Conservation (phyloP, 2,888 invertebrate species). For the Cacoxenus indagator region DNA sequence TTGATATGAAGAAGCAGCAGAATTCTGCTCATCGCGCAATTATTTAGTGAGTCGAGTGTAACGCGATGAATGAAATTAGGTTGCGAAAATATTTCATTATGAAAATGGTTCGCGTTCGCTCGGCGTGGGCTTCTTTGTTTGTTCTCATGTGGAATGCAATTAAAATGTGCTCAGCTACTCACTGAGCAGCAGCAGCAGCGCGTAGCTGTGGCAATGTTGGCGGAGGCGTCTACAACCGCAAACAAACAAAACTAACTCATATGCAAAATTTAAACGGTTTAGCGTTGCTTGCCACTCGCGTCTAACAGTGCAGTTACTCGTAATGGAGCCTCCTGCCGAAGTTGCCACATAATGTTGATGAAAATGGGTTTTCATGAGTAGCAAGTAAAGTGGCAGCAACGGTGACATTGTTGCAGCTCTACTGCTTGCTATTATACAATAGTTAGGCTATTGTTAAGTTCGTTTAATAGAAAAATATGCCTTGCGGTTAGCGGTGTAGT, state of each 20-base stretch:
- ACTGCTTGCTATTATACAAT: too few species aligned
- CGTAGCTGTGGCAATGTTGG: background rate
- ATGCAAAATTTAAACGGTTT: conserved; percentile 44
- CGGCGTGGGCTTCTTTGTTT: background rate
- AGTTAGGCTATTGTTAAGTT: too few species aligned
- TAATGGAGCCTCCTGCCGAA: background rate
- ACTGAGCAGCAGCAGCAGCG: conserved; percentile 10
- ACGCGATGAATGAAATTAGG: conserved; percentile 17
- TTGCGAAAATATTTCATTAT: conserved; percentile 39
- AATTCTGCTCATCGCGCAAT: background rate
- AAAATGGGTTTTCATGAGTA: background rate
- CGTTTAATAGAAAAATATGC: too few species aligned
- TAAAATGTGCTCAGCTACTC: conserved; percentile 49
- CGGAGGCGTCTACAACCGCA: conserved; percentile 34
- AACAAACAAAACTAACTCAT: conserved; percentile 22
- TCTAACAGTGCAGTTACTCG: background rate
- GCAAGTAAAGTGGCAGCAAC: too few species aligned
- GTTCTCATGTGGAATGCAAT: conserved; percentile 48
- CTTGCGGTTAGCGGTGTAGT: background rate
- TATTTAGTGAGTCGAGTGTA: background rate
- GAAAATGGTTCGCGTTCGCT: conserved; percentile 27
- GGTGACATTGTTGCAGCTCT: too few species aligned
- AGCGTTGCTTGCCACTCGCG: conserved; percentile 47
- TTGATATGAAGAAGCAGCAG: background rate
- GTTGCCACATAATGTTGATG: background rate